A percentile compares a stretch with the other conserved stretches of the same genome.
Conservation (phyloP, 2,113 vertebrate species). For the Epinephelus fuscoguttatus region DNA sequence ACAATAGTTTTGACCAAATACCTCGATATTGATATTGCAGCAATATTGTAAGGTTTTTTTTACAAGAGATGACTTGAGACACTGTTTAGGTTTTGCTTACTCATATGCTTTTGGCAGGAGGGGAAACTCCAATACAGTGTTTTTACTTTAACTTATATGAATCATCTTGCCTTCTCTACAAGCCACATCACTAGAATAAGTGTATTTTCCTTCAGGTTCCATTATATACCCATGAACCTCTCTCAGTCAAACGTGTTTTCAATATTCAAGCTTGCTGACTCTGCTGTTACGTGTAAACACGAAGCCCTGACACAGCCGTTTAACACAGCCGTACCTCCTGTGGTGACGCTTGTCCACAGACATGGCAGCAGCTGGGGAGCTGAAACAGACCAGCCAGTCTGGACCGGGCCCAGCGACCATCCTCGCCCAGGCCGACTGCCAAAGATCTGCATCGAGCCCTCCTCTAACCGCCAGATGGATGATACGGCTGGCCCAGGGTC, state of each 20-base stretch:
- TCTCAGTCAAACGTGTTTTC: neutral
- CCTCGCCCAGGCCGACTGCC: conserved; percentile 10
- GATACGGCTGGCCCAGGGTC: conserved; percentile 41
- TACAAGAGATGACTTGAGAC: too few relatives aligned
- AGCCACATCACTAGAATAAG: neutral
- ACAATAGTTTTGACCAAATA: too few relatives aligned
- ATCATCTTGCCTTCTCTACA: neutral
- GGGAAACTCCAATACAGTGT: neutral
- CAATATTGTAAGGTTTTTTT: too few relatives aligned
- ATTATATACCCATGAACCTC: neutral
- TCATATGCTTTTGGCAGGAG: neutral
- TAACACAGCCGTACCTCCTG: conserved; percentile 12
- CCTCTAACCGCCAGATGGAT: conserved; percentile 38
- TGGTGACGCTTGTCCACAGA: conserved; percentile 8
- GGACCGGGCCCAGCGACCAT: conserved; percentile 21
- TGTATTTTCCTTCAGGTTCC: neutral
- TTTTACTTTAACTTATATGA: neutral
- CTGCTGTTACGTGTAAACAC: neutral
- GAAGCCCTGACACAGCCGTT: neutral
- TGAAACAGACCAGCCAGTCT: conserved; percentile 31
- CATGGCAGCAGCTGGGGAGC: conserved; percentile 8
- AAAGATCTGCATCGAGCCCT: conserved; percentile 12
- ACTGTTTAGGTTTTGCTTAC: neutral
- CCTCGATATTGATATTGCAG: too few relatives aligned
- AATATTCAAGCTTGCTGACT: neutral